Conservation (phyloP, 2,113 vertebrate species). For the Ia io region DNA sequence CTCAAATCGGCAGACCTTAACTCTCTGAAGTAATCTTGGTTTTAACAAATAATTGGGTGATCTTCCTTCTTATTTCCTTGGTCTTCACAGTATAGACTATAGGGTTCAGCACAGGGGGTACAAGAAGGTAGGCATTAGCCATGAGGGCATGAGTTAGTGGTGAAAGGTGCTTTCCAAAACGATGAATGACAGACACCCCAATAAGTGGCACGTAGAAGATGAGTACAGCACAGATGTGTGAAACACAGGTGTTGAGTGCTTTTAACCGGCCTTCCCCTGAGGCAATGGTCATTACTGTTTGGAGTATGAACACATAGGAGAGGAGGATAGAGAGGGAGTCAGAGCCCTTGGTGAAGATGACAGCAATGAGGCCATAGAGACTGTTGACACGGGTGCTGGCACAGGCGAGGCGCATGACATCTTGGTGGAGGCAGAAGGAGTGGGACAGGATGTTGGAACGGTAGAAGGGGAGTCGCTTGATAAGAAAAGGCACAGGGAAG, state of each 20-base stretch:
- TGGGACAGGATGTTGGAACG: conserved; percentile 47
- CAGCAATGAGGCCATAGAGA: conserved; percentile 65
- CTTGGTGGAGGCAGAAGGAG: conserved; percentile 72
- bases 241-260: conserved; percentile 68
- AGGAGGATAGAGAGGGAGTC: conserved; percentile 66
- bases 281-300: conserved; percentile 54
- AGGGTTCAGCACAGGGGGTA: conserved; percentile 64
- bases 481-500: conserved; percentile 64
- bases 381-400: conserved; percentile 61
- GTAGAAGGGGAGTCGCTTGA: conserved; percentile 65
- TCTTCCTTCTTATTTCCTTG: conserved; percentile 63
- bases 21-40: conserved; percentile 23
- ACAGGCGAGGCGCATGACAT: conserved; percentile 62
- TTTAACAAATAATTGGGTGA: conserved; percentile 47
- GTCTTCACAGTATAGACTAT: conserved; percentile 64
- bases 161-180: conserved; percentile 61
- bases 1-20: not conserved
- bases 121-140: conserved; percentile 65
- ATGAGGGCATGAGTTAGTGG: conserved; percentile 51
- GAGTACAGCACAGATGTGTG: conserved; percentile 64
- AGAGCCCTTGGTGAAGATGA: conserved; percentile 65
- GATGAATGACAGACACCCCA: conserved; percentile 60
- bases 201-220: conserved; percentile 64
- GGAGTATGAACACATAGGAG: conserved; percentile 60
- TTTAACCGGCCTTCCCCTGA: conserved; percentile 48